These are phyloP conservation scores for Dasysyrphus albostriatus DNA, from an alignment of 2,888 invertebrate species.

Conservation along the genomic window DNA sequence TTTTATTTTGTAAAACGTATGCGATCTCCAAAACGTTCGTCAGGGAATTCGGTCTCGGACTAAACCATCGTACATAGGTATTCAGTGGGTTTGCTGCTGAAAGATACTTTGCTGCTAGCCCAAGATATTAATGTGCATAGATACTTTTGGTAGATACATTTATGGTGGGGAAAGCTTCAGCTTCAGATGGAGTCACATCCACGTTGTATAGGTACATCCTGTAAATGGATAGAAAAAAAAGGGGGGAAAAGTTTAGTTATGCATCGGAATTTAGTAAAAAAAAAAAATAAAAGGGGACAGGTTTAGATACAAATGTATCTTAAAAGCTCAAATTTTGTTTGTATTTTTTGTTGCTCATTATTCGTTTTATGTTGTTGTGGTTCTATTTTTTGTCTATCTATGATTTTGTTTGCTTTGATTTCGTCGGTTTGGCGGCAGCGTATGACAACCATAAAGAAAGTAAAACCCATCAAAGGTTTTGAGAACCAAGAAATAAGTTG, in stretches of 20 bases:
- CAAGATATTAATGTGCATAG: slow-evolving; percentile 45
- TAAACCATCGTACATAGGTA: slow-evolving; percentile 77
- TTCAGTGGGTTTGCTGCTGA: slow-evolving; percentile 56
- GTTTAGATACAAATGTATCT: slow-evolving; percentile 32
- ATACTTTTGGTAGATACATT: slow-evolving; percentile 70
- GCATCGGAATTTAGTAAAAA: not conserved
- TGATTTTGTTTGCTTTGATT: slow-evolving; percentile 32
- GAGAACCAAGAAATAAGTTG: slow-evolving; percentile 43
- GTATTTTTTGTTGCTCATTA: slow-evolving; percentile 1
- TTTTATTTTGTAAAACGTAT: slow-evolving; percentile 25
- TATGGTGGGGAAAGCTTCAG: slow-evolving; percentile 50
- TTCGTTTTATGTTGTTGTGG: not conserved
- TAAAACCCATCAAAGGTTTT: slow-evolving; percentile 60
- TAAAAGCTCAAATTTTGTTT: slow-evolving; percentile 52
- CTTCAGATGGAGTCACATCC: slow-evolving; percentile 43
- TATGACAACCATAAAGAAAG: slow-evolving; percentile 1
- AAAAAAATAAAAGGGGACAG: not conserved
- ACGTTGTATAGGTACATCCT: slow-evolving; percentile 36
- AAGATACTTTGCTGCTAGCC: slow-evolving; percentile 51
- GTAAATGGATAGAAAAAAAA: slow-evolving; percentile 49
- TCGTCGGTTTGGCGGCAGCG: slow-evolving; percentile 30
- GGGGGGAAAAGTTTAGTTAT: slow-evolving; percentile 36
- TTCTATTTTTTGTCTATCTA: not conserved
- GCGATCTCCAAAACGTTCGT: slow-evolving; percentile 81
- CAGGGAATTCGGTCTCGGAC: slow-evolving; percentile 82